These are phyloP conservation scores for Conistra vaccinii DNA, from an alignment of 2,888 invertebrate genomes.

Conservation along the genomic window DNA sequence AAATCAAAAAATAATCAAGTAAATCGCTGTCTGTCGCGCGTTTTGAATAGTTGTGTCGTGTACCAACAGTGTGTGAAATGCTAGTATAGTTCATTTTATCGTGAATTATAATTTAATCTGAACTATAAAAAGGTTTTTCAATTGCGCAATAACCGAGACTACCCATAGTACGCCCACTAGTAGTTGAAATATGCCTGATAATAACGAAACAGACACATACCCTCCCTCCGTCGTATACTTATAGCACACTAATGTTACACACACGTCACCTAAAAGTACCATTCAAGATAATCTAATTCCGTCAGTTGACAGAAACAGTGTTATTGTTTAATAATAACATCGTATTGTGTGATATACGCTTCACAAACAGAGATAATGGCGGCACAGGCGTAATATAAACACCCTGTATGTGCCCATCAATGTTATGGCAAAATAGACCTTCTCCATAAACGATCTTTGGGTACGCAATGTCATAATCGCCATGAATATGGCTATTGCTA, in stretches of 20 bases:
- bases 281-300: constrained; percentile 18
- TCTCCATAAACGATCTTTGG: constrained; percentile 18
- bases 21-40: no score
- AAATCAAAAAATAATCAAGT: no score
- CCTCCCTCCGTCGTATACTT: no score
- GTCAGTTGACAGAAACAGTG: constrained; percentile 32
- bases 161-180: no score
- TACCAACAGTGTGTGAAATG: no score
- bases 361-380: constrained; percentile 32
- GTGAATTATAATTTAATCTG: no score
- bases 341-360: constrained; percentile 42
- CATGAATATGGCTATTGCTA: constrained; percentile 1
- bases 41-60: no score
- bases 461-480: constrained; percentile 28
- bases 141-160: no score
- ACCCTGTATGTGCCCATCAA: constrained; percentile 23
- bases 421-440: constrained; percentile 29
- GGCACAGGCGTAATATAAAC: constrained; percentile 29
- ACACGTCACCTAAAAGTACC: not conserved
- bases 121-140: no score
- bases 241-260: not conserved
- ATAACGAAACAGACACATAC: no score
- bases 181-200: no score
- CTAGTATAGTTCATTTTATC: no score
- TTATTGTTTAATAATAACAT: constrained; percentile 39